phyloP scores from a whole-genome alignment of 1,140 invertebrate genomes.

The Pogonomyrmex californicus region DNA sequence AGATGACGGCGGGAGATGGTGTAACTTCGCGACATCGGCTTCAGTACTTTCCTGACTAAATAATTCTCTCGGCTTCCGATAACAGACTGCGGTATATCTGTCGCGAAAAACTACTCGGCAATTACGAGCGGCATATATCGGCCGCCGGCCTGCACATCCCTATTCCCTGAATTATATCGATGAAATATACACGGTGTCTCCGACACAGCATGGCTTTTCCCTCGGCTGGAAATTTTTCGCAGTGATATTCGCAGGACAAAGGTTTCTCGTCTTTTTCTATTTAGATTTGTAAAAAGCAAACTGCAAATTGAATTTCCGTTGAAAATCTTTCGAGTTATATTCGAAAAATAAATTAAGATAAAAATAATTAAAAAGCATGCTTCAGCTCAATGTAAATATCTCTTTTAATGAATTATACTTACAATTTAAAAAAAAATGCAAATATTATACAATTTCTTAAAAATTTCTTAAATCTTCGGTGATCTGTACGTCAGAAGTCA shows the following conservation, averaged over 20 bases:
- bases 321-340: neutral
- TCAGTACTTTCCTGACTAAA: slow-evolving; percentile 68
- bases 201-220: neutral
- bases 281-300: neutral
- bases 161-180: slow-evolving; percentile 21
- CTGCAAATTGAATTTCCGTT: neutral
- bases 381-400: neutral
- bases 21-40: slow-evolving; percentile 74
- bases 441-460: neutral
- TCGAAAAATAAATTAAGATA: neutral
- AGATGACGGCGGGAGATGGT: slow-evolving; percentile 54
- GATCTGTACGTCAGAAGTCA: neutral
- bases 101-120: slow-evolving; percentile 27
- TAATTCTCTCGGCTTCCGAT: slow-evolving; percentile 67
- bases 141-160: neutral
- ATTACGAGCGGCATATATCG: slow-evolving; percentile 14
- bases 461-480: neutral
- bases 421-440: neutral
- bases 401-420: neutral
- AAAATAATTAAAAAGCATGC: neutral
- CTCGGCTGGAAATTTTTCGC: neutral
- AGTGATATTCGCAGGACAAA: neutral
- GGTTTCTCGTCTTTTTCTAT: neutral
- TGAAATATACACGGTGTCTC: neutral
- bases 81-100: slow-evolving; percentile 27